Base-by-base conservation (phyloP, 2,888 invertebrate species). In the Boloria euphrosyne region DNA sequence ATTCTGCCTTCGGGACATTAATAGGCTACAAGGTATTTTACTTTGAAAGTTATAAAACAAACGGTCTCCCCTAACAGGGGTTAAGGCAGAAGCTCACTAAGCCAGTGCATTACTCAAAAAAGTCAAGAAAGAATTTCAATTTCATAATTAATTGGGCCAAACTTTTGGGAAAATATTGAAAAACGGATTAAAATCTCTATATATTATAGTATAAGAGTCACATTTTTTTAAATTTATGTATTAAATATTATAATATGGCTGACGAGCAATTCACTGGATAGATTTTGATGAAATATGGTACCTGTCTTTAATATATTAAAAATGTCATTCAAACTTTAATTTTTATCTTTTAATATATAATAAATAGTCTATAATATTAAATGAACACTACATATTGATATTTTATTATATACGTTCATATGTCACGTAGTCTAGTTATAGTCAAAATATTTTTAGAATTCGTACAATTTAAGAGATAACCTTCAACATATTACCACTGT, bases 81-180 rank as follows among this genome's bases (percentile, higher is more conserved):
- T 70, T 67, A 71, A 65, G 67, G 62, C 69, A 62, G 66, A 62
- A 72, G 68, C 68, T 72, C 65, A 64, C 73, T 71, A 68, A 73
- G 69, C 68, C 66, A 67, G 69, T 71, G 69, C 73, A 71, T 73
- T 71, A 68, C 69, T 71, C 70, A 73, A 52, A 69, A 46, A 71
- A 69, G 65, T 68, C 64, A 70, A 65, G 72, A 76, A 79, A 76
- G 71, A 77, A 75, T 78, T 77, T 74, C 75, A 74, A 75, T 75
- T 76, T 79, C 72, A 76, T 76, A 78, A 80, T 80, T 81, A 82
- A 79, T 80, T 76, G 57, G 75, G 69, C 53, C 68, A 68, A 76
- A 80, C 69, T 78, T 79, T 76, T 74, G 71, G 66, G 66, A 73
- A 76, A 78, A 80, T 81, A 80, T 74, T 73, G 70, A 73, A 73